Evolutionary conservation across 2,113 vertebrate genomes (phyloP).

Genomic region (Boulengeromyrus knoepffleri): DNA sequence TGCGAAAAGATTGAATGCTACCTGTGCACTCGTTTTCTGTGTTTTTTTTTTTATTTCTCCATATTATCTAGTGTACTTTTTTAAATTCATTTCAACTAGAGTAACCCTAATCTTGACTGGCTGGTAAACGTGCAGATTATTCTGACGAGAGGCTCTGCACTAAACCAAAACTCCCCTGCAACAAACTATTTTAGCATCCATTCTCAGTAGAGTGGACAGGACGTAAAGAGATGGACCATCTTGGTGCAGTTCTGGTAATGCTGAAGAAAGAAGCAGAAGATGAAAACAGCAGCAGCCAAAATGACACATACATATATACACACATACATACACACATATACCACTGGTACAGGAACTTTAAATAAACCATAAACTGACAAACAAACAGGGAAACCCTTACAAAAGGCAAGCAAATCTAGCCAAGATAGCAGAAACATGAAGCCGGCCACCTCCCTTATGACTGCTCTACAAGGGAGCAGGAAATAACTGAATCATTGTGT

Average conservation of each 20-base stretch:
- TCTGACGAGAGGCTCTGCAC: background rate
- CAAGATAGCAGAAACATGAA: background rate
- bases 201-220: background rate
- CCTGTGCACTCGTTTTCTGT: background rate
- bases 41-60: background rate
- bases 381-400: background rate
- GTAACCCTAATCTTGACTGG: background rate
- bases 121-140: background rate
- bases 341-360: background rate
- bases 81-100: background rate
- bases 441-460: constrained; percentile 13
- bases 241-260: background rate
- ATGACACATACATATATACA: background rate
- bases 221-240: background rate
- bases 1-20: background rate
- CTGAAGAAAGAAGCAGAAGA: background rate
- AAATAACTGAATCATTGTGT: constrained; percentile 41
- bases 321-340: background rate
- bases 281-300: background rate
- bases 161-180: background rate
- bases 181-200: background rate
- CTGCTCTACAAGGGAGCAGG: constrained; percentile 26
- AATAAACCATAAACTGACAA: background rate
- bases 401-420: background rate
- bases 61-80: background rate